A percentile compares a stretch with the other conserved stretches of the same genome.
Conservation (phyloP, 2,797 vertebrate genomes). For the Apogon hyalosoma region DNA sequence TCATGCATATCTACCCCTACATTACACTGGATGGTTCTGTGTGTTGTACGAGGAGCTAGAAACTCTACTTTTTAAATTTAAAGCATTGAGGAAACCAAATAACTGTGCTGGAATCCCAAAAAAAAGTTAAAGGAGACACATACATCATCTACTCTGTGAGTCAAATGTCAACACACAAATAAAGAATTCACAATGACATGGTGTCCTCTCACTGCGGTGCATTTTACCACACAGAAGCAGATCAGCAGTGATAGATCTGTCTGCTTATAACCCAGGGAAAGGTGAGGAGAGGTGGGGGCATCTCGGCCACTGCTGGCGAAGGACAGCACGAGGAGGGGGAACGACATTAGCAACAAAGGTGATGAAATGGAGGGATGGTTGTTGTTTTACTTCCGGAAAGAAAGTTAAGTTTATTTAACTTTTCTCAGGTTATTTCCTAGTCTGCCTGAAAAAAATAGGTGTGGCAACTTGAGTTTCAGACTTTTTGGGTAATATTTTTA, state of each 20-base stretch:
- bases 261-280: conserved; percentile 25
- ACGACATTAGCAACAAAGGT: not conserved
- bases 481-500: conserved; percentile 5
- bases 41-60: conserved; percentile 1
- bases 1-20: conserved; percentile 2
- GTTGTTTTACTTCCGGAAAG: not conserved
- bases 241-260: conserved; percentile 63
- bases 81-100: not conserved
- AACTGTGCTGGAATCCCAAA: not conserved
- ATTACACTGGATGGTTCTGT: not conserved
- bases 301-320: conserved; percentile 12
- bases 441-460: not conserved
- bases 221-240: conserved; percentile 47
- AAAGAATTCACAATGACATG: conserved; percentile 13
- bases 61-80: not conserved
- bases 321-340: conserved; percentile 2
- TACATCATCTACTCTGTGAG: not conserved
- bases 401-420: conserved; percentile 18
- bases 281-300: conserved; percentile 33
- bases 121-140: too few relatives aligned
- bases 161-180: not conserved
- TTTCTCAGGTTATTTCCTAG: not conserved
- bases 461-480: not conserved
- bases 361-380: conserved; percentile 1
- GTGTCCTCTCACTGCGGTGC: conserved; percentile 34